Evolutionary conservation across 2,888 invertebrate genomes (phyloP), one percentile per base, ranked within the genome.

Genomic region (Zaprionus lineosus): DNA sequence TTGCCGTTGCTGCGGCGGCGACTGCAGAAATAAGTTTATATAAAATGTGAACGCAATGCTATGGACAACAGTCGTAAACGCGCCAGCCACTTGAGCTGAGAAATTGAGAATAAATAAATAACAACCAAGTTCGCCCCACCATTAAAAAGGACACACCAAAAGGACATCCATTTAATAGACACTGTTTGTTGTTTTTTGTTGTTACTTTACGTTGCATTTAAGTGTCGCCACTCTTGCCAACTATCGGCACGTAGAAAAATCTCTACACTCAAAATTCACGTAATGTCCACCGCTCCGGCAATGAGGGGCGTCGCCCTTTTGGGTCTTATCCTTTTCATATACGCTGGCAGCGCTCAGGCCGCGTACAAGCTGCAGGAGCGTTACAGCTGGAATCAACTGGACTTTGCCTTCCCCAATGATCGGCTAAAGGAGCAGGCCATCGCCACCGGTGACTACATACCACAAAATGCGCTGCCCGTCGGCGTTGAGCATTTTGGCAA

Each of bases 401-500:
- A 96, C 88, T 96, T 93, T 90, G 93, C 93, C 28, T 96, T 93
- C 88, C 94, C 94, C 0, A 93, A 92, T 66, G 90, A 92, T 12
- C 90, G 91, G 41, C 90, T 92, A 5, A 92, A 93, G 78, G 91
- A 93, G 67, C 91, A 93, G 61, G 95, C 94, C 0, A 89, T 95
- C 5, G 87, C 91, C 28, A 92, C 91, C 0, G 94, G 94, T 3
- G 92, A 93, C 37, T 93, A 93, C 69, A 92, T 94, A 6, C 95
- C 95, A 0, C 94, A 94, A 85, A 96, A 96, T 86, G 95, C 93
- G 44, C 90, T 96, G 1, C 96, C 96, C 0, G 95, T 96, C 1
- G 96, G 96, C 12, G 93, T 96, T 18, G 96, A 96, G 88, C 91
- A 95, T 57, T 95, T 94, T 93, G 92, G 91, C 62, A 93, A 95